Percentiles rank a stretch among this genome's conserved stretches.
phyloP scores from a whole-genome alignment of 1,140 invertebrate genomes.

The Drosophila bocqueti region DNA sequence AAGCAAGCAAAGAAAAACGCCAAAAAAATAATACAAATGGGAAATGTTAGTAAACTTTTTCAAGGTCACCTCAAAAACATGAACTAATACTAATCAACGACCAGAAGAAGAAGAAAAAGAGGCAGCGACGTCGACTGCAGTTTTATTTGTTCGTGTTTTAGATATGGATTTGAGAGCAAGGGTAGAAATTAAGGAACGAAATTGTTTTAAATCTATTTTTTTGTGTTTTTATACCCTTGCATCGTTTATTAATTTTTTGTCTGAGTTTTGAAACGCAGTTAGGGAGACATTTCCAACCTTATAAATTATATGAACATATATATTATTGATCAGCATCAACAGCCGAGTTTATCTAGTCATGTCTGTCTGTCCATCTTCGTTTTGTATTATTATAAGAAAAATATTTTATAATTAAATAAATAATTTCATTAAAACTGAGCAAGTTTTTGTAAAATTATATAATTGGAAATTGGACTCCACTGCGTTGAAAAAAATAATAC shows the following conservation, averaged over 20 bases:
- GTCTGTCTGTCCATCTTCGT: no score
- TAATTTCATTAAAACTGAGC: no score
- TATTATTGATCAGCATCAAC: no score
- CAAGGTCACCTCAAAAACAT: constrained; percentile 76
- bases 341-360: no score
- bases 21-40: constrained; percentile 41
- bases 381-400: no score
- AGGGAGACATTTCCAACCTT: no score
- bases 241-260: no score
- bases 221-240: neutral
- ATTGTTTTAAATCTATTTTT: neutral
- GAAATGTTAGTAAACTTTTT: constrained; percentile 82
- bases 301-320: no score
- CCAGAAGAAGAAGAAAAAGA: constrained; percentile 4
- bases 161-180: constrained; percentile 1
- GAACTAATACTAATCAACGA: constrained; percentile 67
- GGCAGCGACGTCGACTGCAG: constrained; percentile 33
- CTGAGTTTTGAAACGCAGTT: no score
- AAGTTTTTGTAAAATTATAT: no score
- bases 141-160: constrained; percentile 14
- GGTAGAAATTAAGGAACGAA: neutral
- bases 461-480: no score
- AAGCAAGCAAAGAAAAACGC: constrained; percentile 36
- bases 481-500: neutral
- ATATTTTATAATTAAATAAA: no score